Base-by-base conservation (phyloP, 2,113 vertebrate species). In the Lates calcarifer region DNA sequence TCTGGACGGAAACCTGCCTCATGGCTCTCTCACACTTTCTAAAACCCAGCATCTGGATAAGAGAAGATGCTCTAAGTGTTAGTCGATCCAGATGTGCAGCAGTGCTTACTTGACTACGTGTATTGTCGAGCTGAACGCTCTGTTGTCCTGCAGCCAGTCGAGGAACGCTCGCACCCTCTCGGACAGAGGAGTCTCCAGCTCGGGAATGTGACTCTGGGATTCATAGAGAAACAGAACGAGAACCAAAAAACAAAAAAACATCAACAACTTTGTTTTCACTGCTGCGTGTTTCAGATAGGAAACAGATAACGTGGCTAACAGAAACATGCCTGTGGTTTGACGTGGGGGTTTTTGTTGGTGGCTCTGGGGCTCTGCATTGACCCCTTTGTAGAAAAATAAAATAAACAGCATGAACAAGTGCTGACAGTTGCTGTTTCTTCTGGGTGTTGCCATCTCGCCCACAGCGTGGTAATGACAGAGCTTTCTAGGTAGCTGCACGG, bases 91-190 rank as follows among this genome's bases (percentile, higher is more conserved):
- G 78, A 62, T 77, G 82, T 83, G 87, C 1, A 0, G 61, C 35
- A 1, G 71, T 6, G 95, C 97, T 94, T 96, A 99, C 98, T 98
- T 99, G 90, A 99, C 80, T 58, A 99, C 82, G 55, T 97, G 95
- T 66, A 99, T 87, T 41, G 95, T 81, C 17, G 96, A 95, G 90
- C 92, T 94, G 90, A 98, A 95, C 1, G 97, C 95, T 90, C 97
- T 81, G 69, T 90, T 95, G 43, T 98, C 98, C 94, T 95, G 96
- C 77, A 99, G 97, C 98, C 98, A 99, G 77, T 96, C 95, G 71
- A 99, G 89, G 89, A 99, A 97, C 29, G 96, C 96, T 78, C 96
- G 91, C 5, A 96, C 88, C 84, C 97, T 95, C 91, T 97, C 96
- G 3, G 98, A 99, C 72, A 95, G 92, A 60, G 90, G 82, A 0